These are phyloP conservation scores for Heteropelma amictum DNA, from an alignment of 2,888 invertebrate genomes.

Conservation along the genomic window DNA sequence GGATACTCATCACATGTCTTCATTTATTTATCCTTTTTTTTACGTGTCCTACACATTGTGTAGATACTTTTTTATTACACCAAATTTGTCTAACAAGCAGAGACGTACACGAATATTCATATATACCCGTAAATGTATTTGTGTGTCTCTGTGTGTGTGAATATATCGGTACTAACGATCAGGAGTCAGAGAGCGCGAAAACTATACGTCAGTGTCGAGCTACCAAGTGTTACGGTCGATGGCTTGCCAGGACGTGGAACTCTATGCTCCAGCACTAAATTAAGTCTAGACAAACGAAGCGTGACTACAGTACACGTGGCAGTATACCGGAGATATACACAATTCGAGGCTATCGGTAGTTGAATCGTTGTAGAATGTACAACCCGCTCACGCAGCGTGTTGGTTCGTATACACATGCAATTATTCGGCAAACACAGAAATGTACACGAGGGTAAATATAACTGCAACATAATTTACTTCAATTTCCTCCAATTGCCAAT, in stretches of 20 bases:
- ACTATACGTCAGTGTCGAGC: conserved; percentile 51
- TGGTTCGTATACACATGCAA: conserved; percentile 5
- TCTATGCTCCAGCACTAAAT: conserved; percentile 38
- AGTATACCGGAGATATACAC: conserved; percentile 4
- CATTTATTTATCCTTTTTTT: background rate
- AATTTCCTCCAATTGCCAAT: background rate
- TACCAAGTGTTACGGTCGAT: conserved; percentile 45
- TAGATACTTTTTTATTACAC: background rate
- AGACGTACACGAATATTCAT: too few relatives aligned
- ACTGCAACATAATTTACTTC: background rate
- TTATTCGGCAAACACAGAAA: conserved; percentile 23
- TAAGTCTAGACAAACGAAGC: conserved; percentile 52
- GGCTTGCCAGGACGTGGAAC: conserved; percentile 11
- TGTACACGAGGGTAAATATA: background rate
- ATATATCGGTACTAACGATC: conserved; percentile 33
- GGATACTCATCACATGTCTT: too few relatives aligned
- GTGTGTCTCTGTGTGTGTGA: background rate
- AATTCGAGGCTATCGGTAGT: conserved; percentile 1
- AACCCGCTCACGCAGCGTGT: conserved; percentile 13
- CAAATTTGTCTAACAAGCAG: background rate
- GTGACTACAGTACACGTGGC: conserved; percentile 48
- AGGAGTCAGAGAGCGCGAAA: conserved; percentile 38
- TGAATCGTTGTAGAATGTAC: conserved; percentile 13
- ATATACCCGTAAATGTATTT: too few relatives aligned
- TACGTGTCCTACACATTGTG: background rate